Evolutionary conservation across 30 jellyfish, hydroid and myxozoan genomes (phyloP).

Genomic region (Mastigias papua): DNA sequence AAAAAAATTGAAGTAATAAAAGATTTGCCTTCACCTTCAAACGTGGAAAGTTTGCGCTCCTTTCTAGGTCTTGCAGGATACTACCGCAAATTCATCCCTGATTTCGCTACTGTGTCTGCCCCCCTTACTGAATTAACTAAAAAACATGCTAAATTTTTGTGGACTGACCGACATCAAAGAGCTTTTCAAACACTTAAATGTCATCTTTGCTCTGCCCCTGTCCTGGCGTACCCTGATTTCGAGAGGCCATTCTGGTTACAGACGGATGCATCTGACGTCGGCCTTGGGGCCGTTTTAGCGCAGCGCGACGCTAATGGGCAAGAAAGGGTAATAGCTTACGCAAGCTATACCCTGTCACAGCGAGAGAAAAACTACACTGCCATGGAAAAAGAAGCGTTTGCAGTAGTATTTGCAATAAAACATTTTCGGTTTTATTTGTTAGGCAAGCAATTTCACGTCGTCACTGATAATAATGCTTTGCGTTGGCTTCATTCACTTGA

Average conservation of each 20-base stretch:
- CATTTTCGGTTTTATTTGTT: slow-evolving; percentile 51
- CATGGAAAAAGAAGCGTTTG: slow-evolving; percentile 70
- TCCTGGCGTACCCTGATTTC: slow-evolving; percentile 65
- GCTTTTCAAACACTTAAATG: slow-evolving; percentile 25
- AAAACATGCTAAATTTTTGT: slow-evolving; percentile 16
- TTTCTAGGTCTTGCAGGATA: slow-evolving; percentile 65
- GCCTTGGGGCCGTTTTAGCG: slow-evolving; percentile 58
- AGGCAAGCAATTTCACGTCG: slow-evolving; percentile 35
- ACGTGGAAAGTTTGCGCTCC: not conserved
- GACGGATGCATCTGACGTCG: slow-evolving; percentile 55
- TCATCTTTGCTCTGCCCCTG: slow-evolving; percentile 48
- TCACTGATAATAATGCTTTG: slow-evolving; percentile 69
- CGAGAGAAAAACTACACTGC: slow-evolving; percentile 21
- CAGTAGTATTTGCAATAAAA: slow-evolving; percentile 46
- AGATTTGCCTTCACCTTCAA: not conserved
- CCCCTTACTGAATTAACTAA: slow-evolving; percentile 44
- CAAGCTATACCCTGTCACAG: slow-evolving; percentile 37
- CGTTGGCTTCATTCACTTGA: slow-evolving; percentile 64
- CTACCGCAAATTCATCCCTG: slow-evolving; percentile 48
- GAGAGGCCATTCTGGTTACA: slow-evolving; percentile 40
- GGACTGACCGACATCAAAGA: slow-evolving; percentile 22
- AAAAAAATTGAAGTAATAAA: not conserved
- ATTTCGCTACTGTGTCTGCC: slow-evolving; percentile 57
- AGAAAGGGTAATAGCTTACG: slow-evolving; percentile 47
- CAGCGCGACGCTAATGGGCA: slow-evolving; percentile 31